Evolutionary conservation across 30 jellyfish, hydroid and myxozoan species (phyloP).

Genomic region (Hydractinia symbiolongicarpus): DNA sequence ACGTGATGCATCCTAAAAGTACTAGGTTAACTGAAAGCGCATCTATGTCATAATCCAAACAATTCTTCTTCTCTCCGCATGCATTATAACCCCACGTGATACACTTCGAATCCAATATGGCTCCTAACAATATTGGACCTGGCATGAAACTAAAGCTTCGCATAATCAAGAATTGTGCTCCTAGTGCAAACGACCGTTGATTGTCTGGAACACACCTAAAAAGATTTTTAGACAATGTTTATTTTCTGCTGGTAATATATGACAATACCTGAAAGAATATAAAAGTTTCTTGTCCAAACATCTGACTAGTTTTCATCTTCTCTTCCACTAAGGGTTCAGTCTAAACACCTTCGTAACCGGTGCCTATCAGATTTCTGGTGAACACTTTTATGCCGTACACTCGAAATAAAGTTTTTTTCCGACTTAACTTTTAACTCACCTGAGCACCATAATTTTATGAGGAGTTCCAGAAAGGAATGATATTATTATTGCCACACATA

Average conservation of each 20-base stretch:
- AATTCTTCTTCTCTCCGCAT: constrained; percentile 70
- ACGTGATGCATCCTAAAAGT: constrained; percentile 44
- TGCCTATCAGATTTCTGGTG: background rate
- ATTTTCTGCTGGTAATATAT: background rate
- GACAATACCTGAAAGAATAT: background rate
- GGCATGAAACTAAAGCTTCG: constrained; percentile 85
- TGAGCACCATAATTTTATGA: constrained; percentile 60
- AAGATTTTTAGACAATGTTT: background rate
- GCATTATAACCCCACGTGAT: constrained; percentile 53
- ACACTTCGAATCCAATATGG: constrained; percentile 70
- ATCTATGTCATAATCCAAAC: constrained; percentile 69
- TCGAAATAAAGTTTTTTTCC: background rate
- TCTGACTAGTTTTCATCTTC: too few relatives aligned
- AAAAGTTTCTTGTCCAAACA: background rate
- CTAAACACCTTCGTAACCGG: too few relatives aligned
- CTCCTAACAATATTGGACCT: constrained; percentile 78
- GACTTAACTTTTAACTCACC: constrained; percentile 27
- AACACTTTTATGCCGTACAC: too few relatives aligned
- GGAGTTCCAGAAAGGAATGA: constrained; percentile 68
- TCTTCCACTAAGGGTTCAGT: too few relatives aligned
- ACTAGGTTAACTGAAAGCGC: constrained; percentile 40
- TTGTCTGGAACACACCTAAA: constrained; percentile 85
- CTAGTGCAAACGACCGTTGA: constrained; percentile 86
- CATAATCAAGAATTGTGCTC: constrained; percentile 72
- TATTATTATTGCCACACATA: constrained; percentile 20